Percentiles rank a stretch among this genome's conserved stretches.
Evolutionary conservation across 1,140 invertebrate species (phyloP).

Genomic region (Aphis gossypii): DNA sequence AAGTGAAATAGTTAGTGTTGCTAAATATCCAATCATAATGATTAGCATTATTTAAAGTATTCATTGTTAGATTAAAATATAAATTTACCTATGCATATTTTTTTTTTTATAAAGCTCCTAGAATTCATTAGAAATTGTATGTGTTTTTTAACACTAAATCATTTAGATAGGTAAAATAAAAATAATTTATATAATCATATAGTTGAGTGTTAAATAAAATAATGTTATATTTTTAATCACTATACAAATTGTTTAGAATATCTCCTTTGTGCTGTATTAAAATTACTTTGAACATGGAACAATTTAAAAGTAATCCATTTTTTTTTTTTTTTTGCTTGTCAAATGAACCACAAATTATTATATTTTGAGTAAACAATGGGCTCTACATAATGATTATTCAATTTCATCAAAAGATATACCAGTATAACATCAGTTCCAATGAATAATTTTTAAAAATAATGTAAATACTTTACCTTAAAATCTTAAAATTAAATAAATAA

Average conservation of each 20-base stretch:
- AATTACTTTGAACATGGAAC: conserved; percentile 20
- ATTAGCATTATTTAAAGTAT: background rate
- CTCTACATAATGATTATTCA: conserved; percentile 20
- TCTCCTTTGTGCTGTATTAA: background rate
- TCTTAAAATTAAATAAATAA: too few species aligned
- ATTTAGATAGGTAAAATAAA: background rate
- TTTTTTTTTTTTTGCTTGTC: background rate
- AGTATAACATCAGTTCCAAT: background rate
- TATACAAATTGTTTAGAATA: background rate
- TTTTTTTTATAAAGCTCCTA: background rate
- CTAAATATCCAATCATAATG: background rate
- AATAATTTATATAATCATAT: background rate
- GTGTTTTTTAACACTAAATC: background rate
- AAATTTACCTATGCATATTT: too few species aligned
- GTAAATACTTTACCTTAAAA: background rate
- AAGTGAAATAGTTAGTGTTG: background rate
- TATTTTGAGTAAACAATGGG: background rate
- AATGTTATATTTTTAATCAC: background rate
- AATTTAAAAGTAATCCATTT: conserved; percentile 6
- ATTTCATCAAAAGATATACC: background rate
- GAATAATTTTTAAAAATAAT: background rate
- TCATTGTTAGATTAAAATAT: background rate
- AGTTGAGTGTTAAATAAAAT: background rate
- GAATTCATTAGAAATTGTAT: background rate
- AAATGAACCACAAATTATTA: conserved; percentile 26